phyloP scores from a whole-genome alignment of 1,140 invertebrate genomes.

The Theocolax elegans region DNA sequence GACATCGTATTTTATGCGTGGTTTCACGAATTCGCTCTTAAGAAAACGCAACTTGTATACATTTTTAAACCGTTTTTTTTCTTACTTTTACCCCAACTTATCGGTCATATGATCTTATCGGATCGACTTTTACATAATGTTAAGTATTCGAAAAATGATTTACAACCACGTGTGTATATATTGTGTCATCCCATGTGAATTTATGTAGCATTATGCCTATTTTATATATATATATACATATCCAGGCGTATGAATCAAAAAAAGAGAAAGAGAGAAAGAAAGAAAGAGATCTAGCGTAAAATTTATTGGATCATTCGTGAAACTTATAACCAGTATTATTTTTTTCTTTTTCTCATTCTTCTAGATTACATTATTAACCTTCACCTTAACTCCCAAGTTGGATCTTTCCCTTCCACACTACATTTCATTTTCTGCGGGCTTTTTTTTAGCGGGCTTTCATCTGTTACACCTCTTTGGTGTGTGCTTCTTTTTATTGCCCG shows the following conservation, averaged over 20 bases:
- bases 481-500: constrained; percentile 2
- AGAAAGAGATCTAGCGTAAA: not conserved
- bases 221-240: not conserved
- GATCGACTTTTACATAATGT: not conserved
- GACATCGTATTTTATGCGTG: constrained; percentile 13
- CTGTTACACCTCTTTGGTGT: not conserved
- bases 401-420: not conserved
- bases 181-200: not conserved
- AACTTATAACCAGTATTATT: constrained; percentile 24
- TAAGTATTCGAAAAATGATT: constrained; percentile 16
- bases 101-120: not conserved
- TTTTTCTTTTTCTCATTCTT: not conserved
- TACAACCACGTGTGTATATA: not conserved
- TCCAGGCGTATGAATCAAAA: not conserved
- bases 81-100: not conserved
- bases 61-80: not conserved
- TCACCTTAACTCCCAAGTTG: constrained; percentile 23
- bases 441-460: constrained; percentile 23
- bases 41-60: not conserved
- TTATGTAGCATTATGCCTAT: constrained; percentile 24
- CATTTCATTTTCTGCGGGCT: constrained; percentile 18
- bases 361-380: constrained; percentile 35
- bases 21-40: not conserved
- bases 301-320: constrained; percentile 22
- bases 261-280: not conserved